Conservation (phyloP, 2,888 invertebrate species). For the Nipponacmea schrenckii region DNA sequence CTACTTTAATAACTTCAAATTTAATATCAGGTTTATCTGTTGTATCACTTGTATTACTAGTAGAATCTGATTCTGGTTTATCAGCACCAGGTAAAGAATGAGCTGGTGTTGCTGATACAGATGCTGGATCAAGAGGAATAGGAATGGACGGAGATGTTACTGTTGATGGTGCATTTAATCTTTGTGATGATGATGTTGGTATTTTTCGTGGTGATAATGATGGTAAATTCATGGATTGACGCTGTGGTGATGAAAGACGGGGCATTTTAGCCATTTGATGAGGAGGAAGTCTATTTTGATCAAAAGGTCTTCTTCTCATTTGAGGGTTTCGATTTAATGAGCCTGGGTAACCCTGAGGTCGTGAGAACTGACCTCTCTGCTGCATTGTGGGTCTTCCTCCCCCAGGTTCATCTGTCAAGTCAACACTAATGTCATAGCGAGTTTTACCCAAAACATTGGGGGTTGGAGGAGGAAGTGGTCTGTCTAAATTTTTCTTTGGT, state of each 20-base stretch:
- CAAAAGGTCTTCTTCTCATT: not conserved
- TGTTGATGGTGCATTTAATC: not conserved
- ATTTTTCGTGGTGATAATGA: not conserved
- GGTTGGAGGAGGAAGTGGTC: conserved; percentile 2
- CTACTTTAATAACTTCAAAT: conserved; percentile 7
- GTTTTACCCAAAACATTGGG: conserved; percentile 2
- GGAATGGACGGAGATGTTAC: not conserved
- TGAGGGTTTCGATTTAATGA: not conserved
- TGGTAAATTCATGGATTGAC: not conserved
- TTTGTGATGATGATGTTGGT: not conserved
- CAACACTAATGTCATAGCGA: not conserved
- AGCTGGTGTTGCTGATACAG: not conserved
- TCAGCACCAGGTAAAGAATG: conserved; percentile 5
- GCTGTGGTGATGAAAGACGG: not conserved
- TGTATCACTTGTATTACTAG: not conserved
- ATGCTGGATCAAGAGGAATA: not conserved
- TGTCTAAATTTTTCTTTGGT: conserved; percentile 6
- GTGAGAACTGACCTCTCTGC: not conserved
- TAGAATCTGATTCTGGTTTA: not conserved
- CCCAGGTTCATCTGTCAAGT: not conserved
- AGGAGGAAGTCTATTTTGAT: not conserved
- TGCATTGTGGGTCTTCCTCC: not conserved
- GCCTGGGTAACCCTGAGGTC: not conserved
- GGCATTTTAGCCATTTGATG: conserved; percentile 6
- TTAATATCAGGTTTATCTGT: conserved; percentile 4